phyloP scores from a whole-genome alignment of 1,140 invertebrate genomes.

The Diuraphis noxia region DNA sequence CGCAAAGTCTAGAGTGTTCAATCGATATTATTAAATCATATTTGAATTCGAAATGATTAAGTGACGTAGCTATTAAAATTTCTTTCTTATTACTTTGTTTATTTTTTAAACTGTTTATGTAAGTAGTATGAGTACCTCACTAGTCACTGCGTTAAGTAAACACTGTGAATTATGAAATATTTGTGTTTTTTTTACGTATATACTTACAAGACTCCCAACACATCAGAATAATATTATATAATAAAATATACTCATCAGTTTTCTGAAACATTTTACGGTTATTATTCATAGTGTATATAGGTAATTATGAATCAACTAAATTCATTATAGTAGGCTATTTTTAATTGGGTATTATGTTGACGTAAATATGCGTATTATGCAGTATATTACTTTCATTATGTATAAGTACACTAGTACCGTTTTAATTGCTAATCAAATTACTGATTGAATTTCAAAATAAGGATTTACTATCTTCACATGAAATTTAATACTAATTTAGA shows the following conservation, averaged over 20 bases:
- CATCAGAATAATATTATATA: background rate
- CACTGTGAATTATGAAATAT: background rate
- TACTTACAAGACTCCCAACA: background rate
- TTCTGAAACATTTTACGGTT: background rate
- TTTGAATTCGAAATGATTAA: background rate
- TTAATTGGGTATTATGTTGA: background rate
- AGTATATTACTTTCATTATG: background rate
- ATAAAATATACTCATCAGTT: background rate
- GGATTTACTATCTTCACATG: background rate
- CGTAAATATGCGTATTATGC: background rate
- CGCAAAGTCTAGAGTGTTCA: background rate
- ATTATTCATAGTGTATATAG: background rate
- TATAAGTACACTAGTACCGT: background rate
- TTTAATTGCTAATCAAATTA: slow-evolving; percentile 12
- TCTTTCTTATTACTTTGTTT: background rate
- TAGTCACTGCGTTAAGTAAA: background rate
- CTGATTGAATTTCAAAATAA: background rate
- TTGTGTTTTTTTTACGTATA: background rate
- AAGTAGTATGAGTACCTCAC: background rate
- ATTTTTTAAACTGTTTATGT: background rate
- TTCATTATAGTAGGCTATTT: background rate
- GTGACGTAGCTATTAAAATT: background rate
- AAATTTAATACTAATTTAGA: background rate
- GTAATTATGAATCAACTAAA: background rate
- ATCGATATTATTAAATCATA: background rate